These are phyloP conservation scores for Smutsia gigantea DNA, from an alignment of 2,797 vertebrate species.

Conservation along the genomic window DNA sequence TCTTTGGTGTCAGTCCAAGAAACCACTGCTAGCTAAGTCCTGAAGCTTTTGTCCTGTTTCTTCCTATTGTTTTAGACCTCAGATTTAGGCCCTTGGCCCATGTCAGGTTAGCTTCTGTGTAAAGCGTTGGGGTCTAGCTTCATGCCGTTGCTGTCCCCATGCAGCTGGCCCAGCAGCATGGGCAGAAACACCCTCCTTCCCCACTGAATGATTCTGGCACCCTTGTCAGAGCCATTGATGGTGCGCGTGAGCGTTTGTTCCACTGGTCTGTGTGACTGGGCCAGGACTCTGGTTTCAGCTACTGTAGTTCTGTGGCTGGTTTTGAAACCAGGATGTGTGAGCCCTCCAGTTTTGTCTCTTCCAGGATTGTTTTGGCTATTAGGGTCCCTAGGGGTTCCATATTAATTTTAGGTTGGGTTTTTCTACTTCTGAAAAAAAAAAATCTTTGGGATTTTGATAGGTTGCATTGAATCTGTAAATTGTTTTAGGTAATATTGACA, in stretches of 20 bases:
- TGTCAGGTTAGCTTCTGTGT: no score
- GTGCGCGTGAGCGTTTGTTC: no score
- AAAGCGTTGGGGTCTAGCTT: neutral
- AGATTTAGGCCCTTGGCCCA: neutral
- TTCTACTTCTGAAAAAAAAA: neutral
- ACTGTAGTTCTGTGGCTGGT: neutral
- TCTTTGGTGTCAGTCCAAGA: neutral
- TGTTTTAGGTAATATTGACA: no score
- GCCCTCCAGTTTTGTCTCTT: neutral
- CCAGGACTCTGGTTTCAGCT: no score
- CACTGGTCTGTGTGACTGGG: no score
- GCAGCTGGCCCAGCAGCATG: neutral
- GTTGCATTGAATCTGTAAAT: no score
- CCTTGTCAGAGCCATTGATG: neutral
- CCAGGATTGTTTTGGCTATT: neutral
- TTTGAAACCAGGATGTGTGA: no score
- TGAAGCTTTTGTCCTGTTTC: neutral
- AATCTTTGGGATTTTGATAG: neutral
- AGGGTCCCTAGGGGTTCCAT: no score
- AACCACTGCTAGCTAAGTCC: neutral
- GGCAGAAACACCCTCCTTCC: neutral
- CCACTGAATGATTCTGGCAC: accelerated
- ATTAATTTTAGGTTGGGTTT: neutral
- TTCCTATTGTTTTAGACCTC: neutral
- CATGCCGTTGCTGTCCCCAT: no score